A percentile compares a stretch with the other conserved stretches of the same genome.
These are phyloP conservation scores for Lethenteron camtschaticum DNA, from an alignment of 2,113 vertebrate genomes.

Conservation along the genomic window DNA sequence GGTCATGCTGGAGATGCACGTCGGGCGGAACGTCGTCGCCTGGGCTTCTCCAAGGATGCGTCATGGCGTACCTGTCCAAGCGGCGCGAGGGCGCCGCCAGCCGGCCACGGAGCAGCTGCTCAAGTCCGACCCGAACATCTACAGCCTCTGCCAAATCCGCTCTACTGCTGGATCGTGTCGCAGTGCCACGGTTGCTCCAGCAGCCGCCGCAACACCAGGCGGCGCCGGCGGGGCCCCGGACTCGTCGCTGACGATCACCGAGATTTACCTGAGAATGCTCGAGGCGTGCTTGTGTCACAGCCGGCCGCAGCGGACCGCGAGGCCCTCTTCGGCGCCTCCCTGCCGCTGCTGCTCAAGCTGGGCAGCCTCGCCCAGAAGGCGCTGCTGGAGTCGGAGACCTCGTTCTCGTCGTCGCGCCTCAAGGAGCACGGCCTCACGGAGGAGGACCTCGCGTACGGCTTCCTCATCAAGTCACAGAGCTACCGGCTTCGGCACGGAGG, in stretches of 20 bases:
- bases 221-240: constrained; percentile 22
- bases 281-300: constrained; percentile 29
- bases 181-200: constrained; percentile 28
- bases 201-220: constrained; percentile 14
- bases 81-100: constrained; percentile 25
- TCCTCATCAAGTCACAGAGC: constrained; percentile 23
- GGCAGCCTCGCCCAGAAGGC: constrained; percentile 35
- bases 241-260: constrained; percentile 33
- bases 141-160: constrained; percentile 43
- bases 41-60: constrained; percentile 38
- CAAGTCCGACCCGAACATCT: constrained; percentile 26
- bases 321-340: constrained; percentile 19
- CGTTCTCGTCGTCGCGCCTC: constrained; percentile 31
- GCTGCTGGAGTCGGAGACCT: constrained; percentile 24
- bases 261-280: constrained; percentile 42
- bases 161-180: constrained; percentile 57
- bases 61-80: constrained; percentile 33
- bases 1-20: constrained; percentile 21
- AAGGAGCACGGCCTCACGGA: constrained; percentile 21
- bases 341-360: constrained; percentile 21
- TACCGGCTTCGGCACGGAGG: constrained; percentile 21
- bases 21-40: constrained; percentile 21
- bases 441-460: constrained; percentile 31
- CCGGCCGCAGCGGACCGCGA: not conserved
- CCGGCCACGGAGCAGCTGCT: constrained; percentile 28